Conservation (phyloP, 2,888 invertebrate species). For the Parnassius mnemosyne region DNA sequence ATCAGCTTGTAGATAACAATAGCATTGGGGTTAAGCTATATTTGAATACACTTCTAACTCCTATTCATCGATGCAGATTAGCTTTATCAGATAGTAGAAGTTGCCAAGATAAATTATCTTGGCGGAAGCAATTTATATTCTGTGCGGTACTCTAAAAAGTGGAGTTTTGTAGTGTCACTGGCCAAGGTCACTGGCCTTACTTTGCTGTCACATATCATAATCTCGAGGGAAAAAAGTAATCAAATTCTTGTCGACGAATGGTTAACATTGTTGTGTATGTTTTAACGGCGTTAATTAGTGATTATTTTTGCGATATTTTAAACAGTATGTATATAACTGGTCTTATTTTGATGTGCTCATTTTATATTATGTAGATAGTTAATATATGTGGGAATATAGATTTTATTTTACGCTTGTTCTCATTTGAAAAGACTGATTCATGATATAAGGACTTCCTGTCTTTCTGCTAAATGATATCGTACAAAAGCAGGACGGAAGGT, state of each 20-base stretch:
- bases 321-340: no score
- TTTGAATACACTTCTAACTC: no score
- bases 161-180: conserved; percentile 69
- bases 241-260: conserved; percentile 16
- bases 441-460: no score
- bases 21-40: no score
- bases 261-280: conserved; percentile 7
- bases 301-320: not conserved
- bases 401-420: no score
- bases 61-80: conserved; percentile 4
- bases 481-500: no score
- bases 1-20: not conserved
- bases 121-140: conserved; percentile 14
- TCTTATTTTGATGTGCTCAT: no score
- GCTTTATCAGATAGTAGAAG: conserved; percentile 7
- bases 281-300: conserved; percentile 14
- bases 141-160: conserved; percentile 35
- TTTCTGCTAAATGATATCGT: no score
- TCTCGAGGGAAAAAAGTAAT: conserved; percentile 32
- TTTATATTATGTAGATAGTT: no score
- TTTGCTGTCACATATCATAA: conserved; percentile 35
- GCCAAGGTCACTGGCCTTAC: conserved; percentile 58
- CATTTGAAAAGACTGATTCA: no score
- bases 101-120: conserved; percentile 13
- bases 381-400: no score